phyloP scores from a whole-genome alignment of 2,888 invertebrate species.

The Blomia tropicalis region DNA sequence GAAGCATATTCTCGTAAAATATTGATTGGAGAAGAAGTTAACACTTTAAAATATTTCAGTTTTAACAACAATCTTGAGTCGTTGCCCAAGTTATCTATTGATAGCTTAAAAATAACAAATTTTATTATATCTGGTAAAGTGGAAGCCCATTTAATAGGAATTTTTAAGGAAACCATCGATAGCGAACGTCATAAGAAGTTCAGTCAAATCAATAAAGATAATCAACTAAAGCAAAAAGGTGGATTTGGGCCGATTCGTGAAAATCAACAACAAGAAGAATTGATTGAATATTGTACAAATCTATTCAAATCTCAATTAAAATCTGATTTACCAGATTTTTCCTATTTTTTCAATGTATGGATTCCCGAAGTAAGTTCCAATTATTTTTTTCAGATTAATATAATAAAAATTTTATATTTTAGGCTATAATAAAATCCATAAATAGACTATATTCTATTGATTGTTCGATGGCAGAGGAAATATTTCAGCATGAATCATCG shows the following conservation, averaged over 20 bases:
- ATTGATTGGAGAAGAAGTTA: too few relatives aligned
- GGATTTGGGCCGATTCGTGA: slow-evolving; percentile 27
- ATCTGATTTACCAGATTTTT: slow-evolving; percentile 18
- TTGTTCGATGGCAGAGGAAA: background rate
- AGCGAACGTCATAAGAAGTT: background rate
- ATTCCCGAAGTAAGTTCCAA: slow-evolving; percentile 26
- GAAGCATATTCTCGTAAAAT: too few relatives aligned
- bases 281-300: slow-evolving; percentile 25
- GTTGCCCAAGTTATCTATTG: too few relatives aligned
- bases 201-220: background rate
- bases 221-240: too few relatives aligned
- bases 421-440: slow-evolving; percentile 13
- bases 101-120: background rate
- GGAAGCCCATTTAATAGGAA: background rate
- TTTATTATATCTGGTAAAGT: background rate
- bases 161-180: background rate
- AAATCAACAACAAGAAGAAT: slow-evolving; percentile 26
- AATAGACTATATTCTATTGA: background rate
- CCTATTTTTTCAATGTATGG: slow-evolving; percentile 27
- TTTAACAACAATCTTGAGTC: too few relatives aligned
- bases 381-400: too few relatives aligned
- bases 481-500: slow-evolving; percentile 1
- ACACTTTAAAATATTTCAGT: too few relatives aligned
- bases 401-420: background rate
- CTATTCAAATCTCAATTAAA: slow-evolving; percentile 24